Percentiles rank a stretch among this genome's conserved stretches.
Conservation (phyloP, 2,797 vertebrate species). For the Ctenopoma kingsleyae region DNA sequence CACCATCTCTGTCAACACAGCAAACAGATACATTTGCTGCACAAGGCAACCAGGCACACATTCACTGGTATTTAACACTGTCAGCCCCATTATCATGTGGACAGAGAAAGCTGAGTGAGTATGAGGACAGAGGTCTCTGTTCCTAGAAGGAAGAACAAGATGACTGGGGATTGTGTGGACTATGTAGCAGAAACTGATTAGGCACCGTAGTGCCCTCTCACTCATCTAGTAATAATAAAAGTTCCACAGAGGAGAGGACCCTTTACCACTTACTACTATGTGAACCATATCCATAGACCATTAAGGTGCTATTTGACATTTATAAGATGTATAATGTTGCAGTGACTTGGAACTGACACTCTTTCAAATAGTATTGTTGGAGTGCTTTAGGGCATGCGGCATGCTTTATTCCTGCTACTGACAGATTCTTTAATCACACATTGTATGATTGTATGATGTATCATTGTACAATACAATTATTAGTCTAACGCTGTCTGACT, state of each 20-base stretch:
- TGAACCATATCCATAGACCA: conserved; percentile 19
- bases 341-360: not conserved
- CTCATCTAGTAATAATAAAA: conserved; percentile 47
- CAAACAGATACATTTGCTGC: conserved; percentile 58
- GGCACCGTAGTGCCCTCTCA: conserved; percentile 34
- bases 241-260: conserved; percentile 47
- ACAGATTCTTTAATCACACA: conserved; percentile 22
- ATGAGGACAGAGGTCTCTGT: conserved; percentile 32
- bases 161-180: conserved; percentile 51
- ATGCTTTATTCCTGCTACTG: conserved; percentile 15
- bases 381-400: conserved; percentile 3
- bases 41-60: conserved; percentile 46
- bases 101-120: not conserved
- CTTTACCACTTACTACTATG: conserved; percentile 32
- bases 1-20: conserved; percentile 72
- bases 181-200: conserved; percentile 55
- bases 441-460: not conserved
- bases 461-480: conserved; percentile 14
- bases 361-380: conserved; percentile 1
- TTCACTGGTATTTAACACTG: conserved; percentile 54
- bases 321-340: conserved; percentile 10
- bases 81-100: conserved; percentile 24
- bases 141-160: conserved; percentile 44
- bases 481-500: not conserved
- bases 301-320: not conserved